phyloP scores from a whole-genome alignment of 2,888 invertebrate genomes.

The Argyresthia goedartella region DNA sequence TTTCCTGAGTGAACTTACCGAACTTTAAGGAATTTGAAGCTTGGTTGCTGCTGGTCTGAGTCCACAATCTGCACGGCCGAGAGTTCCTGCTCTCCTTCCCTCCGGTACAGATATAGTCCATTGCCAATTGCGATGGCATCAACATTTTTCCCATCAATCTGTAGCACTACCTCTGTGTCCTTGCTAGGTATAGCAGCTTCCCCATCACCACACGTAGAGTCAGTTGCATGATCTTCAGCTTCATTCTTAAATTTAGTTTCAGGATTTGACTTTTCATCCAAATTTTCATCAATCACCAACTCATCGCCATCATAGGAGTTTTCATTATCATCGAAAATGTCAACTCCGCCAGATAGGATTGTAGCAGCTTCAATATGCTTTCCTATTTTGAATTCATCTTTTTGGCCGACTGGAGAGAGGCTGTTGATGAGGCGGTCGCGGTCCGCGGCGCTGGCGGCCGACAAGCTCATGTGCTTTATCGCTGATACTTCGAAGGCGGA shows the following conservation, averaged over 20 bases:
- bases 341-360: slow-evolving; percentile 59
- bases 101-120: slow-evolving; percentile 57
- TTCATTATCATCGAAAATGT: slow-evolving; percentile 66
- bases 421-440: slow-evolving; percentile 38
- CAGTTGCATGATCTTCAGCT: slow-evolving; percentile 19
- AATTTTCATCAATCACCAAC: slow-evolving; percentile 61
- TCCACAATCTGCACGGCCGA: slow-evolving; percentile 58
- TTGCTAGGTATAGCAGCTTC: slow-evolving; percentile 37
- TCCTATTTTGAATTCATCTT: slow-evolving; percentile 51
- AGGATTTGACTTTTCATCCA: slow-evolving; percentile 35
- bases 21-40: slow-evolving; percentile 62
- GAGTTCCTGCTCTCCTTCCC: slow-evolving; percentile 43
- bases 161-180: slow-evolving; percentile 54
- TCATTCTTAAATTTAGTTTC: slow-evolving; percentile 26
- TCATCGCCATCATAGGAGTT: slow-evolving; percentile 63
- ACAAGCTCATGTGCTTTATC: slow-evolving; percentile 39
- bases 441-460: slow-evolving; percentile 22
- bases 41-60: slow-evolving; percentile 44
- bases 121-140: slow-evolving; percentile 64
- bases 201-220: slow-evolving; percentile 24
- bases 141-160: slow-evolving; percentile 61
- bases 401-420: slow-evolving; percentile 48
- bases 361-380: slow-evolving; percentile 62
- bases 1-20: slow-evolving; percentile 35
- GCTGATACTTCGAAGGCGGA: slow-evolving; percentile 46